A percentile compares a stretch with the other conserved stretches of the same genome.
Conservation (phyloP, 1,140 invertebrate genomes). For the Drosophila arawakana region DNA sequence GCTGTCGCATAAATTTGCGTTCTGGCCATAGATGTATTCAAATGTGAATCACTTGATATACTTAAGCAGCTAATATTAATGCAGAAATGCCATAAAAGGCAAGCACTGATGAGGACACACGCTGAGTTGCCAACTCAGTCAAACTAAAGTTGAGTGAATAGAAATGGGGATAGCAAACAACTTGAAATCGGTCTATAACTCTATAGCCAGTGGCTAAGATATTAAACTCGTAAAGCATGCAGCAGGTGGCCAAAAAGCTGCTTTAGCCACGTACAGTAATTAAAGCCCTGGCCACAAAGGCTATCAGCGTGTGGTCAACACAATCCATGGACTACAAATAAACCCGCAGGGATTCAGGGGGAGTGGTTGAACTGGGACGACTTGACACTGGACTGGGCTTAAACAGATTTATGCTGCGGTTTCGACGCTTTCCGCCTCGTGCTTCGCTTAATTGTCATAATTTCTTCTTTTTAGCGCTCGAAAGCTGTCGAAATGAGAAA, state of each 20-base stretch:
- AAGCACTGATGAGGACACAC: slow-evolving; percentile 36
- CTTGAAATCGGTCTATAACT: slow-evolving; percentile 31
- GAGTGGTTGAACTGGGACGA: neutral
- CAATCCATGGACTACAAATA: slow-evolving; percentile 3
- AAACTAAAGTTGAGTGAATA: slow-evolving; percentile 7
- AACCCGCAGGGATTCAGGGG: neutral
- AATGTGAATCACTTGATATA: slow-evolving; percentile 24
- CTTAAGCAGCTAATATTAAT: slow-evolving; percentile 25
- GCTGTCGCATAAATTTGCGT: slow-evolving; percentile 31
- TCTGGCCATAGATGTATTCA: slow-evolving; percentile 56
- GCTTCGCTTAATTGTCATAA: slow-evolving; percentile 71
- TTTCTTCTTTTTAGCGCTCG: slow-evolving; percentile 65
- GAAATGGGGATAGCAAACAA: slow-evolving; percentile 11
- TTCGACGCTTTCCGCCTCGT: slow-evolving; percentile 31
- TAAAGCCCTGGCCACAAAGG: slow-evolving; percentile 71
- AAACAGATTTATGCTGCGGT: slow-evolving; percentile 69
- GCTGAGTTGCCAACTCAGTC: slow-evolving; percentile 29
- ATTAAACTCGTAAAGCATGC: slow-evolving; percentile 51
- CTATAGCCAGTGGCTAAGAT: slow-evolving; percentile 21
- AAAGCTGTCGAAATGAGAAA: slow-evolving; percentile 18
- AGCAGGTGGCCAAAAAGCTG: slow-evolving; percentile 68
- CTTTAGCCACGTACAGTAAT: slow-evolving; percentile 55
- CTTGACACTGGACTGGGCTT: slow-evolving; percentile 10
- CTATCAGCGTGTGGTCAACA: slow-evolving; percentile 49
- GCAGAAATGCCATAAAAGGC: slow-evolving; percentile 34